Evolutionary conservation across 2,797 vertebrate species (phyloP).

Genomic region (Acanthopagrus latus): DNA sequence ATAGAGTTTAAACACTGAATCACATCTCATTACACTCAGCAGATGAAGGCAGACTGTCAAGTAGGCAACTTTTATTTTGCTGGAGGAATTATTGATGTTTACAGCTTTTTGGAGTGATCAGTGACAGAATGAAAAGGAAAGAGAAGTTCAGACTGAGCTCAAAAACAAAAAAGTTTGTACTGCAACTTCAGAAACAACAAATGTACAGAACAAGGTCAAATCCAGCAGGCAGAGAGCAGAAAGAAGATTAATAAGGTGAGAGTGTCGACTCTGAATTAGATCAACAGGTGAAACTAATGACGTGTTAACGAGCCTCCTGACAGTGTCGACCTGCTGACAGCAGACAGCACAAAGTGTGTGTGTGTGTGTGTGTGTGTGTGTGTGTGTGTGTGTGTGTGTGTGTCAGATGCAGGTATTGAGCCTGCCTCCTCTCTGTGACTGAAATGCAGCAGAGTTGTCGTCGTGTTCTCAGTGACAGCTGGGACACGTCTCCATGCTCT

Average conservation of each 20-base stretch:
- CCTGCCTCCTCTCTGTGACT: conserved; percentile 2
- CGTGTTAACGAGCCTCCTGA: not conserved
- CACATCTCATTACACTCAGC: conserved; percentile 4
- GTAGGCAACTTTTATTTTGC: not conserved
- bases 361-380: too few relatives aligned
- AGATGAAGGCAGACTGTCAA: not conserved
- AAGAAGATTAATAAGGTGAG: not conserved
- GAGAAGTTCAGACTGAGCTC: not conserved
- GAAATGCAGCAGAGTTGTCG: not conserved
- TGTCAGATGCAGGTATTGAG: not conserved
- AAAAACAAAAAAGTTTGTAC: not conserved
- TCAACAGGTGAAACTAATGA: not conserved
- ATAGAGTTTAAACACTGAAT: not conserved
- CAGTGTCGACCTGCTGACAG: not conserved
- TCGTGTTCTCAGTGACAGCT: too few relatives aligned
- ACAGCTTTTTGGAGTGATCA: not conserved
- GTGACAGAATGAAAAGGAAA: not conserved
- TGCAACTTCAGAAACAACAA: not conserved
- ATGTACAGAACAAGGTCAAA: not conserved
- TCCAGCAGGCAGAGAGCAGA: not conserved
- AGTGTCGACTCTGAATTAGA: not conserved
- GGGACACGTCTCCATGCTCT: too few relatives aligned
- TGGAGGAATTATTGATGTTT: not conserved
- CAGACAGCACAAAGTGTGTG: not conserved
- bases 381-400: too few relatives aligned